Evolutionary conservation across 2,888 invertebrate genomes (phyloP).

Genomic region (Troides helena): DNA sequence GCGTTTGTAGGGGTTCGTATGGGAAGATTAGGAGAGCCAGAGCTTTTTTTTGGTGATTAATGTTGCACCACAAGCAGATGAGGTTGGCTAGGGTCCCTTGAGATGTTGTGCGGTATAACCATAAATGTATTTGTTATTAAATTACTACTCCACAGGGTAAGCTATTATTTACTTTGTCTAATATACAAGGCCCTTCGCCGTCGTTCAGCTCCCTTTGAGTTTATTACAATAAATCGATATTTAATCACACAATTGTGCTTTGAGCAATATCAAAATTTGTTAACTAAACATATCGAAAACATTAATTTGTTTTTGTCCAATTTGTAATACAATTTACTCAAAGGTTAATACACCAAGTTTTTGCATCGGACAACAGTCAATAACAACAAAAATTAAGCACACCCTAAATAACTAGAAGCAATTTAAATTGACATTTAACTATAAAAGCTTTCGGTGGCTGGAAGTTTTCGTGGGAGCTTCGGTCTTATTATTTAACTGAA

Average conservation of each 20-base stretch:
- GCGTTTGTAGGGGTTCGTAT: no score
- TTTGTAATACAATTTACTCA: constrained; percentile 28
- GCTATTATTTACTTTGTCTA: no score
- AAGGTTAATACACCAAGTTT: constrained; percentile 31
- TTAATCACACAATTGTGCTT: constrained; percentile 20
- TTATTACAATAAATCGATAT: constrained; percentile 24
- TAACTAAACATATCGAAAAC: constrained; percentile 26
- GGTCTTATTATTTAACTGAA: constrained; percentile 16
- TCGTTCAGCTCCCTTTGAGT: constrained; percentile 9
- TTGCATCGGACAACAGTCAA: constrained; percentile 23
- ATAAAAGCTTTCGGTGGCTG: constrained; percentile 15
- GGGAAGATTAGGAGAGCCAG: no score
- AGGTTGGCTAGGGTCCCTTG: no score
- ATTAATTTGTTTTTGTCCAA: constrained; percentile 30
- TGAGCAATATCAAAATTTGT: constrained; percentile 24
- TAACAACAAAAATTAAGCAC: constrained; percentile 33
- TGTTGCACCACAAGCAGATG: no score
- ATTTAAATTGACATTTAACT: constrained; percentile 42
- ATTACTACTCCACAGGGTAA: no score
- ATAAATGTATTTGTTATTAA: no score
- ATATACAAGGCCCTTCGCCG: no score
- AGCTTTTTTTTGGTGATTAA: no score
- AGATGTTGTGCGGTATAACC: no score
- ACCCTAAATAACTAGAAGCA: constrained; percentile 36
- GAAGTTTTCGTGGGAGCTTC: constrained; percentile 15